phyloP scores from a whole-genome alignment of 2,113 vertebrate species.

The Amphilophus citrinellus region DNA sequence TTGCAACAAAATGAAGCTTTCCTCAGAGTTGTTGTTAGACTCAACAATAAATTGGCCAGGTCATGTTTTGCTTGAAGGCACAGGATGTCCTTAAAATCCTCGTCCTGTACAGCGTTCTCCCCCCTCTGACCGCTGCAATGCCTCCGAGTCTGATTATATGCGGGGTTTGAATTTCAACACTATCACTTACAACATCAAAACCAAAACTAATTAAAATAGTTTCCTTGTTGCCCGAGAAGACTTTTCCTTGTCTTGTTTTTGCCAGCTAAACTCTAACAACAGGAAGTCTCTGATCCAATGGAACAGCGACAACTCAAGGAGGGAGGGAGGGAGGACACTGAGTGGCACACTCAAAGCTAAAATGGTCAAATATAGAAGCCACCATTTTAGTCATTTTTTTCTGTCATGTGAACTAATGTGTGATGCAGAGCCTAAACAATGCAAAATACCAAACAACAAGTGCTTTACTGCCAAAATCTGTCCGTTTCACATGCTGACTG shows the following conservation, averaged over 20 bases:
- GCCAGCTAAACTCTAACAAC: constrained; percentile 34
- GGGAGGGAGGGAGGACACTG: constrained; percentile 3
- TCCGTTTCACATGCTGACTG: background rate
- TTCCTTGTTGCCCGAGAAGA: constrained; percentile 16
- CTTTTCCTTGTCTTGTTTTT: constrained; percentile 41
- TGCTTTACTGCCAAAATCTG: background rate
- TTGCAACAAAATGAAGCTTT: constrained; percentile 33
- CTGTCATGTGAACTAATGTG: background rate
- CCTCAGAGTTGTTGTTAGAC: constrained; percentile 27
- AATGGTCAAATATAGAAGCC: constrained; percentile 9
- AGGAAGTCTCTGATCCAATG: constrained; percentile 49
- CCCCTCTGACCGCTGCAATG: background rate
- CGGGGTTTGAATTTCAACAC: background rate
- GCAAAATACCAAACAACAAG: background rate
- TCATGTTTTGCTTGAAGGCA: constrained; percentile 38
- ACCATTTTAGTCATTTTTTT: background rate
- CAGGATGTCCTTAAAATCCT: constrained; percentile 63
- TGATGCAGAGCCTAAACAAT: background rate
- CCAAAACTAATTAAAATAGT: constrained; percentile 12
- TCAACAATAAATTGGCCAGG: constrained; percentile 47
- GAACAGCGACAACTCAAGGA: constrained; percentile 22
- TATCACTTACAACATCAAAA: constrained; percentile 13
- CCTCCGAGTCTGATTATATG: background rate
- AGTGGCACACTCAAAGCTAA: constrained; percentile 1
- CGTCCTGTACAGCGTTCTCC: constrained; percentile 25